Evolutionary conservation across 2,797 vertebrate species (phyloP).

Genomic region (Gymnopithys bicolor): DNA sequence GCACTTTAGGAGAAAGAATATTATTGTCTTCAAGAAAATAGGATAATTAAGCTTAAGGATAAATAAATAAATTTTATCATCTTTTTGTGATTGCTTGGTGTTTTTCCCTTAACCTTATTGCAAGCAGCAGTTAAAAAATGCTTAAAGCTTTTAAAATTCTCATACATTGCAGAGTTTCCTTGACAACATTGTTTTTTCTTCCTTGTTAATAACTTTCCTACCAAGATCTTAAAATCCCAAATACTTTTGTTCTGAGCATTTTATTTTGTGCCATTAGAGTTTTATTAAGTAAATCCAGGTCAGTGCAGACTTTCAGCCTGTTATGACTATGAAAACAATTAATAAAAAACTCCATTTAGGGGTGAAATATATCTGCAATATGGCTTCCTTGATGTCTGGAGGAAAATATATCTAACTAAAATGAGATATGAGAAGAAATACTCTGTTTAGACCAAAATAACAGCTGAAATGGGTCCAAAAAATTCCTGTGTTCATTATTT

Average conservation of each 20-base stretch:
- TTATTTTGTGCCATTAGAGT: background rate
- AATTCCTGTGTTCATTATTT: background rate
- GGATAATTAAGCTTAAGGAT: background rate
- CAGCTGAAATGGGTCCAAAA: background rate
- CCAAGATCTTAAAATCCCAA: background rate
- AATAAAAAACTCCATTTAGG: background rate
- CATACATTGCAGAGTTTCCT: background rate
- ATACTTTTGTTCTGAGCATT: background rate
- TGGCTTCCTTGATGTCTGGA: background rate
- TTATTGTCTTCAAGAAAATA: background rate
- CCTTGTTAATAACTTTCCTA: background rate
- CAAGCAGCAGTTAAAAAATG: background rate
- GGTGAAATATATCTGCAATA: constrained; percentile 9
- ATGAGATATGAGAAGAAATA: background rate
- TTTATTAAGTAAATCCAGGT: background rate
- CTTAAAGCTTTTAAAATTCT: background rate
- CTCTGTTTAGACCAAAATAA: background rate
- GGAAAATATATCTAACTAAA: background rate
- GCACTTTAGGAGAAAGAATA: background rate
- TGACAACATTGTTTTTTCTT: background rate
- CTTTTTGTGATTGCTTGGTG: background rate
- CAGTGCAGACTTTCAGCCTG: background rate
- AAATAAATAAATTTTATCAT: background rate
- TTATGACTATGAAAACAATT: background rate
- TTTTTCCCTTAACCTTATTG: background rate